Conservation (phyloP, 2,113 vertebrate species). For the Lepus timidus region DNA sequence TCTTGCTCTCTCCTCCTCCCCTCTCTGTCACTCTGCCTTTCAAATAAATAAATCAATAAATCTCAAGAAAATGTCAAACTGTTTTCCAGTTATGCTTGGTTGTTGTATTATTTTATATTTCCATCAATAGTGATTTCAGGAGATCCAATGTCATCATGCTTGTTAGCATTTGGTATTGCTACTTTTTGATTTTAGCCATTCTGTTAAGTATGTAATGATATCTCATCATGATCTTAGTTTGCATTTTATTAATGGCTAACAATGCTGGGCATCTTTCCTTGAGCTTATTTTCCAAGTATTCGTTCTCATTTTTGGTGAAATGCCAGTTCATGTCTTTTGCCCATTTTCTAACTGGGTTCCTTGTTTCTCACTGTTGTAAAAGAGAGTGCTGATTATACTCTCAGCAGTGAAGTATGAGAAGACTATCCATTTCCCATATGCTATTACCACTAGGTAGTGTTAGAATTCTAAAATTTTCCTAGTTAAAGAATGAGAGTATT, state of each 20-base stretch:
- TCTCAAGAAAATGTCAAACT: background rate
- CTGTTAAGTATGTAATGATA: background rate
- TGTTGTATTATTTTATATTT: background rate
- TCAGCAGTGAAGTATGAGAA: background rate
- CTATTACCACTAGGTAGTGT: background rate
- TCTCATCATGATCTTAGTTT: background rate
- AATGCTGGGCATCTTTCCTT: background rate
- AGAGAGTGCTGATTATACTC: background rate
- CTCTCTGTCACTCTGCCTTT: too few species aligned
- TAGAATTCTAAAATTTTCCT: background rate
- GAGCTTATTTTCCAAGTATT: background rate
- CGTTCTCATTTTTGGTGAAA: background rate
- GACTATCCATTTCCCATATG: background rate
- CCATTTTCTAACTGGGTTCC: background rate
- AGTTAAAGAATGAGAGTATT: background rate
- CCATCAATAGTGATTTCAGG: background rate
- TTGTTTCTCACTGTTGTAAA: background rate
- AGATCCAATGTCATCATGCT: background rate
- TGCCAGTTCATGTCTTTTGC: background rate
- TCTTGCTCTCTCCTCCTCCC: too few species aligned
- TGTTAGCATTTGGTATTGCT: background rate
- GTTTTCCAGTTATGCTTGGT: background rate
- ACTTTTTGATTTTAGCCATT: background rate
- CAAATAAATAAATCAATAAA: too few species aligned
- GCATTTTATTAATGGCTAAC: slow-evolving; percentile 19